Evolutionary conservation across 2,113 vertebrate species (phyloP).

Genomic region (Heterotis niloticus): DNA sequence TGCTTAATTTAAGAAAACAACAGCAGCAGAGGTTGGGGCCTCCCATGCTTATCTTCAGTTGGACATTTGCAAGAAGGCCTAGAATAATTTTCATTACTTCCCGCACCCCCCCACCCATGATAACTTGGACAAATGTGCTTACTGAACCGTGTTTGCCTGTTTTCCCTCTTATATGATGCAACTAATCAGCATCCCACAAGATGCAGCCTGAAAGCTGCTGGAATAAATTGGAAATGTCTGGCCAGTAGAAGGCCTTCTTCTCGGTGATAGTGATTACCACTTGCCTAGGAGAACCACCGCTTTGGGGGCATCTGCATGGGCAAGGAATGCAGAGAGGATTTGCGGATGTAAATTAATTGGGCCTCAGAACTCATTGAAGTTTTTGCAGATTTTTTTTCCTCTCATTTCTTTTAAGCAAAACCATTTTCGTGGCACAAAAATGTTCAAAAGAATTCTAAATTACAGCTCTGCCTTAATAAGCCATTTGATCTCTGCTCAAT

Average conservation of each 20-base stretch:
- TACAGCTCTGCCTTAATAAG: background rate
- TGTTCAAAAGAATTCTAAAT: background rate
- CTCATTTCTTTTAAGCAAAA: background rate
- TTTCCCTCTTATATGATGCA: background rate
- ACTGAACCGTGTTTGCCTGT: background rate
- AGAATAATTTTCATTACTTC: background rate
- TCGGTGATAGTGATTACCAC: slow-evolving; percentile 11
- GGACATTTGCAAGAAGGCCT: background rate
- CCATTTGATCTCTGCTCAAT: background rate
- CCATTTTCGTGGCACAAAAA: background rate
- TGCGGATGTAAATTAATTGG: background rate
- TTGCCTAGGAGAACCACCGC: slow-evolving; percentile 3
- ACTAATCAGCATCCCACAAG: background rate
- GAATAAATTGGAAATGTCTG: background rate
- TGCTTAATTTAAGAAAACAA: background rate
- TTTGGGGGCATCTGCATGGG: background rate
- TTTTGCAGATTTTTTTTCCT: background rate
- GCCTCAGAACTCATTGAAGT: background rate
- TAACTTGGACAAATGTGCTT: background rate
- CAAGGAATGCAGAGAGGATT: background rate
- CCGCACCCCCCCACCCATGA: background rate
- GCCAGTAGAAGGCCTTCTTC: background rate
- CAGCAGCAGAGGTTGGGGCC: background rate
- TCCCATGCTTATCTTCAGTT: background rate
- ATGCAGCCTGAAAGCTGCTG: background rate